Conservation (phyloP, 2,888 invertebrate species). For the Girardia tigrina region DNA sequence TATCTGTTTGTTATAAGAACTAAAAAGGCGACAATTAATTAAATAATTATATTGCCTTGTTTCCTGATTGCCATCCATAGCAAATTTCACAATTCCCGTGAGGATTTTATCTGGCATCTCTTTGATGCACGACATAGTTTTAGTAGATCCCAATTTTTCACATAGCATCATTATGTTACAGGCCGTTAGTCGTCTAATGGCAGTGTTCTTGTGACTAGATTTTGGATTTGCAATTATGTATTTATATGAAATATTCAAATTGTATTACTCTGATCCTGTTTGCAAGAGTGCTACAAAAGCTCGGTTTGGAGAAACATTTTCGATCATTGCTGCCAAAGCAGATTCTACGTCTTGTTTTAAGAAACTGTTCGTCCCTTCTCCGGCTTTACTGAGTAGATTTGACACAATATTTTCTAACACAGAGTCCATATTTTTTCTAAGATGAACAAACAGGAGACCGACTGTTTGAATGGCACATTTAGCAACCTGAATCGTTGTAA, state of each 20-base stretch:
- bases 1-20: constrained; percentile 8
- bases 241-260: not conserved
- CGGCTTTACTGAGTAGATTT: constrained; percentile 69
- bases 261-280: constrained; percentile 41
- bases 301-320: constrained; percentile 58
- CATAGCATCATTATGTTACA: constrained; percentile 62
- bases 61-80: constrained; percentile 72
- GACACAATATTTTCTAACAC: constrained; percentile 73
- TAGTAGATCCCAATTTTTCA: constrained; percentile 62
- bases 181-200: constrained; percentile 70
- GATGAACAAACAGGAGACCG: constrained; percentile 61
- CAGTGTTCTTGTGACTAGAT: constrained; percentile 65
- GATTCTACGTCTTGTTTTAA: constrained; percentile 72
- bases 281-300: constrained; percentile 47
- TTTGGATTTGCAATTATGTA: not conserved
- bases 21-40: not conserved
- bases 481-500: constrained; percentile 52
- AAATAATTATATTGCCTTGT: constrained; percentile 55
- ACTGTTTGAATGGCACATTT: constrained; percentile 71
- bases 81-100: constrained; percentile 65
- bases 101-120: constrained; percentile 69
- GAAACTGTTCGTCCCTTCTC: constrained; percentile 69
- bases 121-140: constrained; percentile 60
- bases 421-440: constrained; percentile 55
- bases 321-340: constrained; percentile 68